phyloP scores from a whole-genome alignment of 2,888 invertebrate genomes.

The Trichopoda pennipes region DNA sequence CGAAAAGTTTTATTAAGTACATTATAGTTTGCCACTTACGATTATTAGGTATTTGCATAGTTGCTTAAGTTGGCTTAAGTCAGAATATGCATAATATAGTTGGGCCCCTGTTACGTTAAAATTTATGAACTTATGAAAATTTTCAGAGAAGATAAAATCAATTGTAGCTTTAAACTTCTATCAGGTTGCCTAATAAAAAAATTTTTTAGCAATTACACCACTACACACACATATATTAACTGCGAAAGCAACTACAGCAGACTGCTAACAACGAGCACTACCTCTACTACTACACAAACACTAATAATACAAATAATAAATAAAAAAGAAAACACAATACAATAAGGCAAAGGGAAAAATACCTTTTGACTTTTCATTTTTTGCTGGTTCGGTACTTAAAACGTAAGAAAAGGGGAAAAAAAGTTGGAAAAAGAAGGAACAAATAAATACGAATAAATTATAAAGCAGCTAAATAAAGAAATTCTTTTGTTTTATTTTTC shows the following conservation, averaged over 20 bases:
- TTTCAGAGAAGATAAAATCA: no score
- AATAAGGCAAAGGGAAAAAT: slow-evolving; percentile 61
- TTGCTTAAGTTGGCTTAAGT: no score
- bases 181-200: no score
- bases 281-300: slow-evolving; percentile 8
- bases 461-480: slow-evolving; percentile 45
- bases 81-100: no score
- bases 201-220: no score
- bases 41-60: no score
- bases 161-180: no score
- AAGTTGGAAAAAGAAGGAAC: slow-evolving; percentile 39
- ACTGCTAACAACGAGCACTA: not conserved
- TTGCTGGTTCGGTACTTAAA: slow-evolving; percentile 80
- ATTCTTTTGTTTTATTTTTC: slow-evolving; percentile 19
- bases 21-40: no score
- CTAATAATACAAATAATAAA: slow-evolving; percentile 1
- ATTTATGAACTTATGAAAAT: no score
- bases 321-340: not conserved
- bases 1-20: no score
- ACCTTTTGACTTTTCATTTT: slow-evolving; percentile 80
- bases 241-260: not conserved
- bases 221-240: not conserved
- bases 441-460: slow-evolving; percentile 61
- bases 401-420: slow-evolving; percentile 70
- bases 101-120: no score